Evolutionary conservation across 2,113 vertebrate genomes (phyloP).

Genomic region (Bujurquina vittata): DNA sequence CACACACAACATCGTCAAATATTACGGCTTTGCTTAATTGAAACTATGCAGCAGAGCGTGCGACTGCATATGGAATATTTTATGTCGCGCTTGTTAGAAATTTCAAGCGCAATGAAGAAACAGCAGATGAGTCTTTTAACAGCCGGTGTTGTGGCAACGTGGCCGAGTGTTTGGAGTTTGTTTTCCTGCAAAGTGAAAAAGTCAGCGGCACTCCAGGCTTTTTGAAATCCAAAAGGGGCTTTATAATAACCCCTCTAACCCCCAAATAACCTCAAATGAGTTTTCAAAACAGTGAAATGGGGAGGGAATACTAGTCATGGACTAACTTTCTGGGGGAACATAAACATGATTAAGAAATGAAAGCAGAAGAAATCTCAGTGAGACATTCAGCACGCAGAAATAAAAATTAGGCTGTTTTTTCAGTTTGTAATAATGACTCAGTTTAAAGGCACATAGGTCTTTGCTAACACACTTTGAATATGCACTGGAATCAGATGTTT

Average conservation of each 20-base stretch:
- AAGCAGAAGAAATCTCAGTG: not conserved
- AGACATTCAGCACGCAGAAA: not conserved
- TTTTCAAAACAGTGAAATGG: constrained; percentile 22
- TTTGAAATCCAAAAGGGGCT: constrained; percentile 13
- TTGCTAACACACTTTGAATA: too few relatives aligned
- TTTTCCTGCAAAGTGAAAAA: constrained; percentile 27
- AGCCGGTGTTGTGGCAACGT: constrained; percentile 57
- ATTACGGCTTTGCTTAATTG: constrained; percentile 65
- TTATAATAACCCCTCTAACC: constrained; percentile 11
- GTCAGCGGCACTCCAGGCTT: not conserved
- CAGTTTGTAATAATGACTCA: not conserved
- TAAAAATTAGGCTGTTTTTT: not conserved
- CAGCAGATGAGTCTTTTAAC: constrained; percentile 48
- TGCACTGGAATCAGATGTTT: not conserved
- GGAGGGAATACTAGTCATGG: constrained; percentile 21
- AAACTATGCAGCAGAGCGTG: constrained; percentile 50
- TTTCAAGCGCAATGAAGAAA: constrained; percentile 59
- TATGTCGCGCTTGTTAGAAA: constrained; percentile 59
- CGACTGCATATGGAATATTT: constrained; percentile 56
- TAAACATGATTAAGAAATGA: constrained; percentile 3
- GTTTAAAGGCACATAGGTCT: not conserved
- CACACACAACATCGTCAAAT: constrained; percentile 64
- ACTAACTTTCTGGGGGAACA: not conserved
- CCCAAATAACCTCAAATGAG: constrained; percentile 8
- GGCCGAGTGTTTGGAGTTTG: constrained; percentile 49